Percentiles rank a stretch among this genome's conserved stretches.
Evolutionary conservation across 1,140 invertebrate species (phyloP).

Genomic region (Mactra quadrangularis): DNA sequence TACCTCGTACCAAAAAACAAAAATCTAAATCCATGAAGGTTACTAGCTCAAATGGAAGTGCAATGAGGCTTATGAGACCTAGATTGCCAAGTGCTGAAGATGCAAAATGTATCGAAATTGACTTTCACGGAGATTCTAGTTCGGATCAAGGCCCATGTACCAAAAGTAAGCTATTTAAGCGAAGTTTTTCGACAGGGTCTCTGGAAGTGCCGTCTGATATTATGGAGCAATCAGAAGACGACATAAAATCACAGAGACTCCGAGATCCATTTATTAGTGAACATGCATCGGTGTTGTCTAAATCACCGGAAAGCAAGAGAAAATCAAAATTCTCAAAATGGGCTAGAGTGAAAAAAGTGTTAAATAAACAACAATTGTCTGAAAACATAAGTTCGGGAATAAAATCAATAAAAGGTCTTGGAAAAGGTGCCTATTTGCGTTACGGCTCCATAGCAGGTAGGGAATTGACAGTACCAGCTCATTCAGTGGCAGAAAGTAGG

Average conservation of each 20-base stretch:
- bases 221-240: constrained; percentile 72
- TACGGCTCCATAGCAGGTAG: constrained; percentile 63
- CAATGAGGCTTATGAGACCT: constrained; percentile 52
- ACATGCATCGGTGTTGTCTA: constrained; percentile 58
- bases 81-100: constrained; percentile 77
- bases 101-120: constrained; percentile 71
- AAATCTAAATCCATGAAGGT: constrained; percentile 63
- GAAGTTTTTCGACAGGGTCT: constrained; percentile 81
- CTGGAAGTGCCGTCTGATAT: constrained; percentile 77
- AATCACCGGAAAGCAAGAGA: constrained; percentile 70
- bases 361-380: constrained; percentile 76
- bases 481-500: constrained; percentile 64
- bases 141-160: constrained; percentile 72
- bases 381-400: constrained; percentile 76
- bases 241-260: constrained; percentile 62
- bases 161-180: constrained; percentile 67
- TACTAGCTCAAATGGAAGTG: constrained; percentile 27
- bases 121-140: constrained; percentile 69
- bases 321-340: constrained; percentile 81
- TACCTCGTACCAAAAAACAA: constrained; percentile 65
- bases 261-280: constrained; percentile 62
- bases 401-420: constrained; percentile 72
- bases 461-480: constrained; percentile 71
- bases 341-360: constrained; percentile 81
- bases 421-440: constrained; percentile 64